These are phyloP conservation scores for Orthosia cruda DNA, from an alignment of 2,888 invertebrate species.

Conservation along the genomic window DNA sequence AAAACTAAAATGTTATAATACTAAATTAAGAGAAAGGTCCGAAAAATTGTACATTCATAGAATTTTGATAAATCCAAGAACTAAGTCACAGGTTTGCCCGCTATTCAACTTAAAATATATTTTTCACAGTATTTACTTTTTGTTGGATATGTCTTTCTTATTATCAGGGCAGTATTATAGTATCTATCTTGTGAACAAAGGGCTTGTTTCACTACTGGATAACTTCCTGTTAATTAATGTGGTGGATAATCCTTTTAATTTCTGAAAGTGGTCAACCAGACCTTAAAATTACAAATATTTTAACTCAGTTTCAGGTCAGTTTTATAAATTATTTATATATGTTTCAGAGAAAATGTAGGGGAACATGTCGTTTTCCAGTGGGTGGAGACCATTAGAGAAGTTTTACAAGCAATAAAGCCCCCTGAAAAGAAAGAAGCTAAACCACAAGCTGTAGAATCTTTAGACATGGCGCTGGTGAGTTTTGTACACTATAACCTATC, in stretches of 20 bases:
- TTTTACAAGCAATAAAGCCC: slow-evolving; percentile 82
- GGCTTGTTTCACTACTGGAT: neutral
- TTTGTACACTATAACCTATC: neutral
- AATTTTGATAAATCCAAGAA: too few relatives aligned
- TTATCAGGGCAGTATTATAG: neutral
- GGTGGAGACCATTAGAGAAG: slow-evolving; percentile 94
- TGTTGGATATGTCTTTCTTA: neutral
- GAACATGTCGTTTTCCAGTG: slow-evolving; percentile 94
- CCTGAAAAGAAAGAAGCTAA: slow-evolving; percentile 73
- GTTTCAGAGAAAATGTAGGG: slow-evolving; percentile 93
- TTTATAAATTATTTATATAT: neutral
- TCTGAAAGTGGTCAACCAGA: neutral
- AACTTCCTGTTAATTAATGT: neutral
- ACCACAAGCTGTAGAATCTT: slow-evolving; percentile 71
- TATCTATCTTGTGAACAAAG: too few relatives aligned
- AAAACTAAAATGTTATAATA: too few relatives aligned
- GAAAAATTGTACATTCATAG: too few relatives aligned
- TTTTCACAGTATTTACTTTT: too few relatives aligned
- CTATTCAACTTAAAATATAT: too few relatives aligned
- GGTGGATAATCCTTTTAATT: neutral
- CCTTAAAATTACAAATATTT: neutral
- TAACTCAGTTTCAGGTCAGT: neutral
- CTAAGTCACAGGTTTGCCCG: too few relatives aligned
- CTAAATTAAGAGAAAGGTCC: too few relatives aligned
- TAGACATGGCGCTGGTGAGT: slow-evolving; percentile 80